Conservation (phyloP, 2,797 vertebrate genomes). For the Sebastes matsubarae region DNA sequence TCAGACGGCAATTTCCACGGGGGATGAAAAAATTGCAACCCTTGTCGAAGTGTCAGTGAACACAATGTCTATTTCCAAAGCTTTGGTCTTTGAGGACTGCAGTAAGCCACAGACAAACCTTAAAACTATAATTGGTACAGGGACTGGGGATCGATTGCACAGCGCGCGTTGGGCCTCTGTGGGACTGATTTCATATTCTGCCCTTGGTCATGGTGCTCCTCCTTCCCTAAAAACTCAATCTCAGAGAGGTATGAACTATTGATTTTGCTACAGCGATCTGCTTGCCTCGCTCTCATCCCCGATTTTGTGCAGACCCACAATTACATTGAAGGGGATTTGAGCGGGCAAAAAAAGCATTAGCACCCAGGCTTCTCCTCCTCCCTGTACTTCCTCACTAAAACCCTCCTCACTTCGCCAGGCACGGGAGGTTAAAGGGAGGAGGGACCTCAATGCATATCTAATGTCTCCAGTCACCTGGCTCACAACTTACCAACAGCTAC, state of each 20-base stretch:
- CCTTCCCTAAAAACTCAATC: slow-evolving; percentile 81
- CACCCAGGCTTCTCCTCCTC: slow-evolving; percentile 43
- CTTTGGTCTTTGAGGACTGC: slow-evolving; percentile 71
- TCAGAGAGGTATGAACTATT: slow-evolving; percentile 82
- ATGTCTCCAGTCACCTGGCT: slow-evolving; percentile 51
- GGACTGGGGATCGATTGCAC: slow-evolving; percentile 69
- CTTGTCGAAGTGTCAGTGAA: slow-evolving; percentile 71
- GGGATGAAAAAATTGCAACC: slow-evolving; percentile 59
- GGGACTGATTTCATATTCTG: slow-evolving; percentile 79
- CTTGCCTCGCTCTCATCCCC: slow-evolving; percentile 61
- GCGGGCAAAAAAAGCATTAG: slow-evolving; percentile 56
- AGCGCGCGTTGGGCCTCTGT: slow-evolving; percentile 41
- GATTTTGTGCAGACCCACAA: slow-evolving; percentile 68
- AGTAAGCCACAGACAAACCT: slow-evolving; percentile 70
- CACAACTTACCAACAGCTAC: slow-evolving; percentile 29
- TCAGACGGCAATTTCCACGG: slow-evolving; percentile 64
- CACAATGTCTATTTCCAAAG: slow-evolving; percentile 74
- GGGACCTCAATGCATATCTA: slow-evolving; percentile 66
- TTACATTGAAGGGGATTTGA: slow-evolving; percentile 70
- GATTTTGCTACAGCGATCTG: slow-evolving; percentile 74
- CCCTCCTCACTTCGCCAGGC: slow-evolving; percentile 21
- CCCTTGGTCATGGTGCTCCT: slow-evolving; percentile 72
- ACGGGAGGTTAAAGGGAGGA: slow-evolving; percentile 53
- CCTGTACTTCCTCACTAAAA: slow-evolving; percentile 55
- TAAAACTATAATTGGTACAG: slow-evolving; percentile 79